A percentile compares a stretch with the other conserved stretches of the same genome.
Evolutionary conservation across 2,797 vertebrate genomes (phyloP).

Genomic region (Fundulus diaphanus): DNA sequence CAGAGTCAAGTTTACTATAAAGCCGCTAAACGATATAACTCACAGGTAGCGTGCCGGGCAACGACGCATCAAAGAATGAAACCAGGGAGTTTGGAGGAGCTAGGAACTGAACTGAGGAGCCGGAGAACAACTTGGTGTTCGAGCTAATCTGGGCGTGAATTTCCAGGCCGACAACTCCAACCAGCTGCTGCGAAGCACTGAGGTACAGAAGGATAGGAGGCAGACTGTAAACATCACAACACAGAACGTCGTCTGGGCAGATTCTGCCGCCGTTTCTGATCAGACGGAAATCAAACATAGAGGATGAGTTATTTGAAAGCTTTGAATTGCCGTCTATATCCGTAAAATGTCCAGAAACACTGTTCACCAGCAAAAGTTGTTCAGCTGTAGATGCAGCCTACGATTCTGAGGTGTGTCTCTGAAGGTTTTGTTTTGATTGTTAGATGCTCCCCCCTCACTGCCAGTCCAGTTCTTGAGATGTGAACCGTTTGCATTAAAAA

Average conservation of each 20-base stretch:
- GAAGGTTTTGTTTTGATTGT: too few species aligned
- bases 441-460: too few species aligned
- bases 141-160: slow-evolving; percentile 96
- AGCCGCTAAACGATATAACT: slow-evolving; percentile 56
- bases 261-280: background rate
- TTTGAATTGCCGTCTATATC: background rate
- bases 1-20: background rate
- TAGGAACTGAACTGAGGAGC: slow-evolving; percentile 88
- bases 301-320: background rate
- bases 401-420: too few species aligned
- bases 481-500: too few species aligned
- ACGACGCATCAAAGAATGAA: slow-evolving; percentile 95
- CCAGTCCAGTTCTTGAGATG: too few species aligned
- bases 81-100: slow-evolving; percentile 95
- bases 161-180: slow-evolving; percentile 94
- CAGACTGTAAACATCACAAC: background rate
- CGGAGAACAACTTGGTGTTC: slow-evolving; percentile 94
- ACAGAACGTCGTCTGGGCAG: background rate
- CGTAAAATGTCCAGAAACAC: too few species aligned
- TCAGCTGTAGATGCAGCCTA: too few species aligned
- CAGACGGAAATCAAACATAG: background rate
- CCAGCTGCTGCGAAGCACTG: slow-evolving; percentile 83
- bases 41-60: slow-evolving; percentile 97
- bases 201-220: background rate
- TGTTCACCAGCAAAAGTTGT: too few species aligned